Conservation (phyloP, 2,113 vertebrate genomes). For the Desmodus rotundus region DNA sequence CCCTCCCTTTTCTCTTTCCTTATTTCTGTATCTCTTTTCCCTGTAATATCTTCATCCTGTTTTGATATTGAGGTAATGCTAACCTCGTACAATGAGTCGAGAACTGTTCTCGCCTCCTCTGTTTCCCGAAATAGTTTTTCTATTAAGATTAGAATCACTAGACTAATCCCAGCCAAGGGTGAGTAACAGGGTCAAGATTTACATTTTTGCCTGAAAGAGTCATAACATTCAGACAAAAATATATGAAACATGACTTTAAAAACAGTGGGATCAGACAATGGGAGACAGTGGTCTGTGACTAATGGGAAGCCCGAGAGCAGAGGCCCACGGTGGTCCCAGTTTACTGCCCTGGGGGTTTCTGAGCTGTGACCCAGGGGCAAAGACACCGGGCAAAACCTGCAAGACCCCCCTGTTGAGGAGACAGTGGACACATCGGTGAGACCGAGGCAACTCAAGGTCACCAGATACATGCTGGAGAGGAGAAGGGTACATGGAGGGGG, state of each 20-base stretch:
- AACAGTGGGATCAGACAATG: neutral
- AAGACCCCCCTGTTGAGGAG: neutral
- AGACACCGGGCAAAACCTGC: accelerated
- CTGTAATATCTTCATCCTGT: neutral
- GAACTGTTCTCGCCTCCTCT: neutral
- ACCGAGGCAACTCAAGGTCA: accelerated
- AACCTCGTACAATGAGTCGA: neutral
- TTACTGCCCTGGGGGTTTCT: neutral
- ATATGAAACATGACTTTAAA: neutral
- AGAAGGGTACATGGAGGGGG: accelerated
- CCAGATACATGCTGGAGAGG: neutral
- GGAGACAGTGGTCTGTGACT: accelerated
- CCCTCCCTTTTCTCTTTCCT: neutral
- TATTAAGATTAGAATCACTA: neutral
- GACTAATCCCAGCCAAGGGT: neutral
- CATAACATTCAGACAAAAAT: neutral
- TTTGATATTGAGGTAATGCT: neutral
- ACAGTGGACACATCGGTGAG: neutral
- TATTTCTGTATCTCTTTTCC: no score
- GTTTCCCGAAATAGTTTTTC: neutral
- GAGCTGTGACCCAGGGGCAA: neutral
- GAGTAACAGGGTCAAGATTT: neutral
- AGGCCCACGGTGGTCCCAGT: accelerated
- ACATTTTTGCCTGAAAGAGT: neutral
- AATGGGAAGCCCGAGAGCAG: accelerated